Percentiles rank a stretch among this genome's conserved stretches.
Conservation (phyloP, 2,888 invertebrate genomes). For the Watsonalla binaria region DNA sequence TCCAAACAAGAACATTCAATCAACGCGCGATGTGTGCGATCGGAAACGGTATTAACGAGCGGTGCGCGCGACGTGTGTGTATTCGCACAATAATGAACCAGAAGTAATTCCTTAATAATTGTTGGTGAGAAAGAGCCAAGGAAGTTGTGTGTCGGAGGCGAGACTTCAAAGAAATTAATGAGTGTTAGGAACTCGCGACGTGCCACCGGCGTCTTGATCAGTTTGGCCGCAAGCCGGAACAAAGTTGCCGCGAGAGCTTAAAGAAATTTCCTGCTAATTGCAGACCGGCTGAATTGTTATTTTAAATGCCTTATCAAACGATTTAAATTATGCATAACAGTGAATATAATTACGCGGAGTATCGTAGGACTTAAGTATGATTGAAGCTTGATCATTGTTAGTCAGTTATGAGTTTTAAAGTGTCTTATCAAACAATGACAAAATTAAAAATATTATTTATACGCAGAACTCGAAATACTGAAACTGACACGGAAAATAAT, state of each 20-base stretch:
- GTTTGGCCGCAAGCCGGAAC: constrained; percentile 77
- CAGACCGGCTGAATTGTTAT: constrained; percentile 42
- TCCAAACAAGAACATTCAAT: constrained; percentile 45
- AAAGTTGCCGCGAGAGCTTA: constrained; percentile 60
- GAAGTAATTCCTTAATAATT: constrained; percentile 71
- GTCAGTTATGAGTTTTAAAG: constrained; percentile 13
- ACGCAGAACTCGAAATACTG: no score
- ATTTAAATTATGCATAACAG: constrained; percentile 48
- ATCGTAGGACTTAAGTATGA: constrained; percentile 38
- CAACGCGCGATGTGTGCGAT: constrained; percentile 40
- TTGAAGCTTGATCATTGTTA: constrained; percentile 30
- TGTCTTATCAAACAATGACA: neutral
- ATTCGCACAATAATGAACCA: constrained; percentile 58
- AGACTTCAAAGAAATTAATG: constrained; percentile 76
- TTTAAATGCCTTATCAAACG: constrained; percentile 43
- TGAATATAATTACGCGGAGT: constrained; percentile 34
- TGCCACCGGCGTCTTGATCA: constrained; percentile 69
- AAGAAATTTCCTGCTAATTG: constrained; percentile 67
- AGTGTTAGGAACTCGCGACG: constrained; percentile 74
- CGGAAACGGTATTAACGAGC: constrained; percentile 48
- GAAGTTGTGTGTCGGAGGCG: constrained; percentile 60
- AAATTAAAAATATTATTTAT: constrained; percentile 4
- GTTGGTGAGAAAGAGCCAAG: constrained; percentile 57
- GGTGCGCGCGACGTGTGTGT: constrained; percentile 27
- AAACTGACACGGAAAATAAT: no score